Base-by-base conservation (phyloP, 1,140 invertebrate species). In the Drosophila nigromelanica region DNA sequence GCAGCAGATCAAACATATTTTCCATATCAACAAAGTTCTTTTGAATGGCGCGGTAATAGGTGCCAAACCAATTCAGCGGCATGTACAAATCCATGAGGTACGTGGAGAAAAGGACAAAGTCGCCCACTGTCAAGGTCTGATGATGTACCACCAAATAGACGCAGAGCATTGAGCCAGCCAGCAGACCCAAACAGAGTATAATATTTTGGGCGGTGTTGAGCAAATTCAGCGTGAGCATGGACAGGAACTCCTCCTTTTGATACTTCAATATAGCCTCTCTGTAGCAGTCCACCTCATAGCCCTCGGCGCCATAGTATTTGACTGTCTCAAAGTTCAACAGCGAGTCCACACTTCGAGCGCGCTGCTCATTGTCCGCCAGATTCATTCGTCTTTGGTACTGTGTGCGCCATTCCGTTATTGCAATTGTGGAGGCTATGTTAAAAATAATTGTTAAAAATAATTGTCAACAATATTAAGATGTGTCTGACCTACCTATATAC, bases 11-110 rank as follows among this genome's bases (percentile, higher is more conserved):
- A 92, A 99, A 98, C 98, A 99, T 99, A 91, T 99, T 99, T 93
- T 99, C 98, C 98, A 99, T 99, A 81, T 99, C 98, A 24, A 99
- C 95, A 90, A 99, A 99, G 90, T 98, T 97, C 91, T 98, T 97
- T 89, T 99, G 98, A 70, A 99, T 98, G 50, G 97, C 96, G 90
- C 97, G 96, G 89, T 99, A 99, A 92, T 98, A 98, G n/a, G 98
- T 99, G 14, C 98, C 98, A 91, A 99, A 98, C 95, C 97, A 99
- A 93, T 99, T 99, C 2, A 99, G 92, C 0, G 98, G 98, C 18
- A 96, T 96, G 90, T 99, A 99, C n/a, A 99, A 92, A 91, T 99
- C 98, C 51, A 98, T 95, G n/a, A 99, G 96, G 82, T 99, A 99
- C 14, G 97, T 96, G 0, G 97, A 96, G 92, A 99, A 99, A 1